A percentile compares a stretch with the other conserved stretches of the same genome.
These are phyloP conservation scores for Petrolisthes manimaculis DNA, from an alignment of 2,888 invertebrate species.

Conservation along the genomic window DNA sequence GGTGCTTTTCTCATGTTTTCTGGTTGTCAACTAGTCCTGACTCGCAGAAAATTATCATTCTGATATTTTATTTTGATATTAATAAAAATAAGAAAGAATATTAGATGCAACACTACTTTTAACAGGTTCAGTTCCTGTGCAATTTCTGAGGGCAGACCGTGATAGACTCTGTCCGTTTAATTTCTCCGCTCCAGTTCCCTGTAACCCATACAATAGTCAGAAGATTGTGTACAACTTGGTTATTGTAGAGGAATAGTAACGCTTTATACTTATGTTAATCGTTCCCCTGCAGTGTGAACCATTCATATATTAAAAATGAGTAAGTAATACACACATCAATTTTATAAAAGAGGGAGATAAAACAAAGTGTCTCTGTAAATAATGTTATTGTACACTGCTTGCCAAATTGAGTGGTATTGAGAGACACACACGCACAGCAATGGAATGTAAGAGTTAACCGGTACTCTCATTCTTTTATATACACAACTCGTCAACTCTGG, in stretches of 20 bases:
- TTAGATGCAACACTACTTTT: neutral
- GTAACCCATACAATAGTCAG: neutral
- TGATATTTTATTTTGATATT: neutral
- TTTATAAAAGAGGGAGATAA: too few species aligned
- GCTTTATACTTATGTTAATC: neutral
- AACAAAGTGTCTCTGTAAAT: neutral
- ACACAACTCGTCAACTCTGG: too few species aligned
- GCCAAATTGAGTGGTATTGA: too few species aligned
- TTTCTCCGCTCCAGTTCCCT: too few species aligned
- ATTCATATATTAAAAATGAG: too few species aligned
- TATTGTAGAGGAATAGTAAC: neutral
- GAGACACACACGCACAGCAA: too few species aligned
- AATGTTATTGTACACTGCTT: neutral
- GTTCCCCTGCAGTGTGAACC: too few species aligned
- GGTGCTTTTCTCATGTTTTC: neutral
- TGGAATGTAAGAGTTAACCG: too few species aligned
- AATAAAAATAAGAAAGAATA: neutral
- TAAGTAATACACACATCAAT: too few species aligned
- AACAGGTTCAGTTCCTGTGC: slow-evolving; percentile 1
- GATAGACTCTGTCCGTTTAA: neutral
- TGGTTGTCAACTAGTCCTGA: neutral
- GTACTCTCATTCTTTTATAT: too few species aligned
- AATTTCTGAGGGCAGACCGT: neutral
- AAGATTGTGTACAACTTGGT: neutral
- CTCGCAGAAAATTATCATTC: neutral